These are phyloP conservation scores for Mimumesa dahlbomi DNA, from an alignment of 2,888 invertebrate species.

Conservation along the genomic window DNA sequence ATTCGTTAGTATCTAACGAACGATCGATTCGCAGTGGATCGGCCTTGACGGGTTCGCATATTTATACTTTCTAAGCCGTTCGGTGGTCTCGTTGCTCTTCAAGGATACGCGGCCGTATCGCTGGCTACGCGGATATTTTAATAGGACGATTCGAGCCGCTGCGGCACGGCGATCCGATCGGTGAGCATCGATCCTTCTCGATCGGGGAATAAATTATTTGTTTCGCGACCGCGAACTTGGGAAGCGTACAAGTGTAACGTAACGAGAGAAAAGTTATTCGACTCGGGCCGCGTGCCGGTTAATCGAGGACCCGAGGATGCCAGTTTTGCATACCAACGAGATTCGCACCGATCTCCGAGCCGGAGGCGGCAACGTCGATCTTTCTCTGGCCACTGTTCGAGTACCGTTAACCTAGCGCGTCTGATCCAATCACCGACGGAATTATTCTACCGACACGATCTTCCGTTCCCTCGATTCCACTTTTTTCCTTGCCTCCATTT, in stretches of 20 bases:
- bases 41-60: constrained; percentile 41
- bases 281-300: constrained; percentile 33
- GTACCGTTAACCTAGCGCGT: constrained; percentile 34
- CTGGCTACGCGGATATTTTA: too few species aligned
- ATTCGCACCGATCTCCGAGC: constrained; percentile 40
- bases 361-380: constrained; percentile 3
- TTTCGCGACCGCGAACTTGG: too few species aligned
- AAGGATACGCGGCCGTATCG: constrained; percentile 15
- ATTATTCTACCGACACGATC: constrained; percentile 36
- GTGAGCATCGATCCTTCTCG: too few species aligned
- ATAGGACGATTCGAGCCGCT: too few species aligned
- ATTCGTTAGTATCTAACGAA: constrained; percentile 64
- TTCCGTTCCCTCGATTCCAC: not conserved
- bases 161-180: too few species aligned
- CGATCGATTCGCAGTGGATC: constrained; percentile 30
- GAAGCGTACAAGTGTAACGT: too few species aligned
- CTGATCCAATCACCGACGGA: constrained; percentile 8
- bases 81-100: constrained; percentile 43
- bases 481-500: constrained; percentile 43
- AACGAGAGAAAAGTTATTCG: too few species aligned
- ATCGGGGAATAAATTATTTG: too few species aligned
- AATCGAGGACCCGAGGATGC: constrained; percentile 48
- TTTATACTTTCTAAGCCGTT: constrained; percentile 21
- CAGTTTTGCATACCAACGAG: constrained; percentile 58
- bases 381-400: constrained; percentile 20